phyloP scores from a whole-genome alignment of 2,797 vertebrate genomes.

The Moxostoma hubbsi region DNA sequence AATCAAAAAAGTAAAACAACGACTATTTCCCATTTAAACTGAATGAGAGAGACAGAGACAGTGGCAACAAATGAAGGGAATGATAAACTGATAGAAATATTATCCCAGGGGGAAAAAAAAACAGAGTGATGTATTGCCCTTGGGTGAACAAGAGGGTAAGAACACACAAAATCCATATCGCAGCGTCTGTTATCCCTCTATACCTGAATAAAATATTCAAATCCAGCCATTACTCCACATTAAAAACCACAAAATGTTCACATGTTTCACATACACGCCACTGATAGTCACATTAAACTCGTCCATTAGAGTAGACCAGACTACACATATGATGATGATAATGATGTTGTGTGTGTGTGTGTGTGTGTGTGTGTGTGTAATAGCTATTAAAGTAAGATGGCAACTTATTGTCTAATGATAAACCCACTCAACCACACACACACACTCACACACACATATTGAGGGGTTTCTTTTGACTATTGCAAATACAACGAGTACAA shows the following conservation, averaged over 20 bases:
- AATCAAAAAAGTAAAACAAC: slow-evolving; percentile 32
- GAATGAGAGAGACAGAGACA: slow-evolving; percentile 60
- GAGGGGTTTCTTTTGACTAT: slow-evolving; percentile 59
- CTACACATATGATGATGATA: slow-evolving; percentile 64
- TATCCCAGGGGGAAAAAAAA: slow-evolving; percentile 58
- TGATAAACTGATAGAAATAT: slow-evolving; percentile 78
- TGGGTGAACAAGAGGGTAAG: slow-evolving; percentile 66
- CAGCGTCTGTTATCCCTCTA: slow-evolving; percentile 79
- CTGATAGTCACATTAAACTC: slow-evolving; percentile 76
- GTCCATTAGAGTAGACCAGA: slow-evolving; percentile 78
- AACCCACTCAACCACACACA: not conserved
- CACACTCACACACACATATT: not conserved
- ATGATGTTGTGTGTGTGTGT: not conserved
- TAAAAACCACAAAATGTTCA: slow-evolving; percentile 87
- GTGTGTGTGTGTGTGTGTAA: slow-evolving; percentile 26
- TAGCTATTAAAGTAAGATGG: slow-evolving; percentile 28
- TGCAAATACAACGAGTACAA: slow-evolving; percentile 1
- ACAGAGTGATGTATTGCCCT: slow-evolving; percentile 79
- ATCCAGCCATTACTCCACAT: slow-evolving; percentile 86
- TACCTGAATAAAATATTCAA: slow-evolving; percentile 88
- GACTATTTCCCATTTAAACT: slow-evolving; percentile 58
- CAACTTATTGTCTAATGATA: slow-evolving; percentile 34
- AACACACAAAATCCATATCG: slow-evolving; percentile 80
- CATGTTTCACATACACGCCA: slow-evolving; percentile 61
- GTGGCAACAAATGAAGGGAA: slow-evolving; percentile 78